phyloP scores from a whole-genome alignment of 2,797 vertebrate species.

The Percopsis omiscomaycus region DNA sequence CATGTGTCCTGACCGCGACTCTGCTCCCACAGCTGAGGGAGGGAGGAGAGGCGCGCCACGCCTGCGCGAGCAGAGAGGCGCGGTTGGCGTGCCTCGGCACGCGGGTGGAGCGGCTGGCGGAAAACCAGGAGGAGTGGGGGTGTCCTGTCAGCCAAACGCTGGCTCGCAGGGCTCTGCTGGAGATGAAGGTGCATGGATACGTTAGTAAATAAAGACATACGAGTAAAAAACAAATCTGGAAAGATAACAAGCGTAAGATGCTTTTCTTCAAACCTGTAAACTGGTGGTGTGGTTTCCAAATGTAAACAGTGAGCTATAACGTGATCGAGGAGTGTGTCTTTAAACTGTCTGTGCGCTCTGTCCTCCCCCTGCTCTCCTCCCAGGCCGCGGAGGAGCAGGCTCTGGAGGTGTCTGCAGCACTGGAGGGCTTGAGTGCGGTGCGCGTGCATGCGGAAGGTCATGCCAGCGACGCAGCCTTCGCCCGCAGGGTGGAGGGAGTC shows the following conservation, averaged over 20 bases:
- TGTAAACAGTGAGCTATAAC: too few species aligned
- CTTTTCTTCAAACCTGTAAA: too few species aligned
- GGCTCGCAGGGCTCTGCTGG: conserved; percentile 71
- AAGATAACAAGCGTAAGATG: too few species aligned
- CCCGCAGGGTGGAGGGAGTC: conserved; percentile 33
- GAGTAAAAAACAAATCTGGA: too few species aligned
- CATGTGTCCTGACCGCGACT: too few species aligned
- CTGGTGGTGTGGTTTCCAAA: too few species aligned
- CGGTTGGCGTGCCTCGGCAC: conserved; percentile 67
- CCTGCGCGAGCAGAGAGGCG: conserved; percentile 80
- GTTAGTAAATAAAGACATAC: background rate
- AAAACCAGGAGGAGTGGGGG: conserved; percentile 68
- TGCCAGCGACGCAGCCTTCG: conserved; percentile 55
- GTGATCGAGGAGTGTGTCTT: background rate
- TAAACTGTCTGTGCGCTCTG: background rate
- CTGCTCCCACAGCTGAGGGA: conserved; percentile 72
- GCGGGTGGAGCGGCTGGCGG: conserved; percentile 77
- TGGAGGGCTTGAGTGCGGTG: conserved; percentile 74
- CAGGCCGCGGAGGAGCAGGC: conserved; percentile 79
- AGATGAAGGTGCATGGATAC: conserved; percentile 79
- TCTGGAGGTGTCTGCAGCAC: conserved; percentile 62
- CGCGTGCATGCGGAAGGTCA: conserved; percentile 35
- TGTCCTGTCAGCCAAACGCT: conserved; percentile 72
- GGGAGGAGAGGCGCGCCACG: conserved; percentile 76
- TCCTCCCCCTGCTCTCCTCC: background rate